A percentile compares a stretch with the other conserved stretches of the same genome.
Conservation (phyloP, 2,113 vertebrate genomes). For the Pogonocichla stellata region DNA sequence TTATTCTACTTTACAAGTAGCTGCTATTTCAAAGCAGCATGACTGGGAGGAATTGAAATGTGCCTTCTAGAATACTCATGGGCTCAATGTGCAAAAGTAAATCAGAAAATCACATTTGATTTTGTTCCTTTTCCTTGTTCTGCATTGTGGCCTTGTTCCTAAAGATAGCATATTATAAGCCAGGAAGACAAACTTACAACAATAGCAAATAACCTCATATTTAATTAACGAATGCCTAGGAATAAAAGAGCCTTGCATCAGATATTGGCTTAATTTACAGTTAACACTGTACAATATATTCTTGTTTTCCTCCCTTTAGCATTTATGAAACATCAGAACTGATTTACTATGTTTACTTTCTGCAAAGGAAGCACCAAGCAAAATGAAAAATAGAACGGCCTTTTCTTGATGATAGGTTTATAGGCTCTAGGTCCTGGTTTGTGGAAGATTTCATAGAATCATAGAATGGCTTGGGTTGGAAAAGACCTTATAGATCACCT, state of each 20-base stretch:
- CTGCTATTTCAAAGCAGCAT: not conserved
- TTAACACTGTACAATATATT: not conserved
- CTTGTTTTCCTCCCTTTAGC: accelerated
- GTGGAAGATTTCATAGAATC: not conserved
- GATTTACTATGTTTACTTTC: not conserved
- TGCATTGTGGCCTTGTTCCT: not conserved
- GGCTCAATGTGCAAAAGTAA: not conserved
- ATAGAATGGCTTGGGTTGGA: not conserved
- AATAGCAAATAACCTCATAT: not conserved
- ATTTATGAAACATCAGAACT: not conserved
- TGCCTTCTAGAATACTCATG: not conserved
- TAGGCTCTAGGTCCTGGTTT: not conserved
- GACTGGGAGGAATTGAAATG: not conserved
- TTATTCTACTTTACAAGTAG: not conserved
- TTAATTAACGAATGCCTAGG: not conserved
- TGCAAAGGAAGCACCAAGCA: not conserved
- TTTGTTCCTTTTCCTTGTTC: not conserved
- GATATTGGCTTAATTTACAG: not conserved
- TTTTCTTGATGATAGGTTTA: not conserved
- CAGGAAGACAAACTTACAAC: not conserved
- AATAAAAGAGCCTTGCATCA: not conserved
- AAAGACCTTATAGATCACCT: not conserved
- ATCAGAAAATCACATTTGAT: not conserved
- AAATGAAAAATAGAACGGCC: not conserved
- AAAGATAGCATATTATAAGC: not conserved